These are phyloP conservation scores for Andrena hattorfiana DNA, from an alignment of 2,888 invertebrate genomes.

Conservation along the genomic window DNA sequence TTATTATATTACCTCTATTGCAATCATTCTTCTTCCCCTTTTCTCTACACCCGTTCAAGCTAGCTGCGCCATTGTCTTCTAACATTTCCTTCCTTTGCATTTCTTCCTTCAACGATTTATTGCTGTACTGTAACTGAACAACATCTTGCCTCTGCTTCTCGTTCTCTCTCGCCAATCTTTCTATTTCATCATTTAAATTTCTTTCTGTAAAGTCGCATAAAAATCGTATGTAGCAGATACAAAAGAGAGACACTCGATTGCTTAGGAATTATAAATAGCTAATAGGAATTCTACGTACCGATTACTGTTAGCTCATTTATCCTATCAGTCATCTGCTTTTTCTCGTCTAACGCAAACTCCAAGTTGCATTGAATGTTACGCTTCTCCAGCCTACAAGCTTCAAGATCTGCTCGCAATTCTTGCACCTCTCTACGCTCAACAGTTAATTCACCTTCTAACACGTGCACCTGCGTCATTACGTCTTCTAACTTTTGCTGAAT, in stretches of 20 bases:
- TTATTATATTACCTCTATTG: constrained; percentile 65
- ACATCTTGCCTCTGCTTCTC: constrained; percentile 85
- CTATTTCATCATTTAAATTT: constrained; percentile 86
- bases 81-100: constrained; percentile 43
- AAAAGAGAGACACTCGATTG: background rate
- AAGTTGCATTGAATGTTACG: constrained; percentile 87
- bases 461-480: constrained; percentile 85
- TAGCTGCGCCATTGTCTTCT: constrained; percentile 55
- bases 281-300: constrained; percentile 82
- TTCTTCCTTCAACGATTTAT: constrained; percentile 73
- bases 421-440: constrained; percentile 85
- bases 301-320: constrained; percentile 88
- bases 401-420: constrained; percentile 85
- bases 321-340: constrained; percentile 86
- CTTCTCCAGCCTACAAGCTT: constrained; percentile 86
- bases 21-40: constrained; percentile 73
- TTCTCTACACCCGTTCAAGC: constrained; percentile 58
- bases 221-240: background rate
- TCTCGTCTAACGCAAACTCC: constrained; percentile 86
- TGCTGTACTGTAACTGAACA: constrained; percentile 84
- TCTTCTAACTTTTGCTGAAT: constrained; percentile 85
- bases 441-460: constrained; percentile 85
- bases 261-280: background rate
- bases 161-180: constrained; percentile 84
- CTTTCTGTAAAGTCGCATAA: constrained; percentile 82